Evolutionary conservation across 2,113 vertebrate genomes (phyloP), one percentile per base, ranked within the genome.

Genomic region (Sebastes fasciatus): DNA sequence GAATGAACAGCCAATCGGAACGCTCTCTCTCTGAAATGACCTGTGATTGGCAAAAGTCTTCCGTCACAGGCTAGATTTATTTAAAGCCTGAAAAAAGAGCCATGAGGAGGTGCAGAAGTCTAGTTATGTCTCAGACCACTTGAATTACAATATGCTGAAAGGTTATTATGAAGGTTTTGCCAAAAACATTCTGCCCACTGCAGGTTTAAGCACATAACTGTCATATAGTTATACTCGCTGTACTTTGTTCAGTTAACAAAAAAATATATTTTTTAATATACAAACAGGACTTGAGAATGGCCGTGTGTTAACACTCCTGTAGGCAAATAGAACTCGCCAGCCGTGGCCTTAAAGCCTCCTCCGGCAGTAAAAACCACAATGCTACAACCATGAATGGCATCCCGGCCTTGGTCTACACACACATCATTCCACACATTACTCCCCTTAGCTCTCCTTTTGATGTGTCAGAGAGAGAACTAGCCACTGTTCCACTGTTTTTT

Each of bases 361-460:
- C 60, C 7, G 68, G 79, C 87, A 86, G 88, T 82, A 84, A 86
- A 91, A 93, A 79, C 79, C 85, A 82, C 83, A 93, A 75, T 80
- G 77, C 77, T 86, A 55, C 90, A 90, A 79, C 83, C 92, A 91
- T 92, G 91, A 92, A 88, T 91, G 91, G 93, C 91, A 93, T 93
- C 90, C 71, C 49, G 49, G 85, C 87, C 86, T 93, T 77, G 86
- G 87, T 87, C 86, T 76, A 72, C 84, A 92, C 93, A 85, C 91
- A 90, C 87, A 90, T 79, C 91, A 91, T 92, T 94, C 88, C 94
- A 89, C 92, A 86, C 94, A 90, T 94, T 90, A 91, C 87, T 91
- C 86, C 91, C 91, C 79, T 91, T 61, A 91, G 89, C 88, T 88
- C 83, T 51, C 12, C 88, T 83, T 94, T 93, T 93, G 91, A 93